These are phyloP conservation scores for Zingel zingel DNA, from an alignment of 2,113 vertebrate genomes.

Conservation along the genomic window DNA sequence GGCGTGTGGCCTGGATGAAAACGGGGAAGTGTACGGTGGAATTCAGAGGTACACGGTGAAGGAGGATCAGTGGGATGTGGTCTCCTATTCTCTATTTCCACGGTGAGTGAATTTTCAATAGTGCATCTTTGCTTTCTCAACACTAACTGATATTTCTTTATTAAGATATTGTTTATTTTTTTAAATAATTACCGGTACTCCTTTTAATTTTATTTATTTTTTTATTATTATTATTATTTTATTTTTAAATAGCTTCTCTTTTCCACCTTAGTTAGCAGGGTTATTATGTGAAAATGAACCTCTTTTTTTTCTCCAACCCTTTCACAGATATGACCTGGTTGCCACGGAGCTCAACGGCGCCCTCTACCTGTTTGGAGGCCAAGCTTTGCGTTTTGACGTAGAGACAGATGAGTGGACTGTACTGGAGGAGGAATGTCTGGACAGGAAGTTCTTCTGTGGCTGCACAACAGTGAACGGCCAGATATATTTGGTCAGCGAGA, in stretches of 20 bases:
- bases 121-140: neutral
- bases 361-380: slow-evolving; percentile 90
- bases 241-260: neutral
- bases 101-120: slow-evolving; percentile 77
- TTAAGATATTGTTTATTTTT: neutral
- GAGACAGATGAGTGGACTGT: slow-evolving; percentile 89
- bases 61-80: slow-evolving; percentile 88
- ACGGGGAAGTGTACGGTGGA: slow-evolving; percentile 88
- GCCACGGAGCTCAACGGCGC: slow-evolving; percentile 88
- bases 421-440: slow-evolving; percentile 85
- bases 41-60: slow-evolving; percentile 86
- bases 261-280: neutral
- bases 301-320: neutral
- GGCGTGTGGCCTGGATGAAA: slow-evolving; percentile 91
- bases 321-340: slow-evolving; percentile 89
- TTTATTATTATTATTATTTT: too few relatives aligned
- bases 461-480: slow-evolving; percentile 86
- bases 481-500: slow-evolving; percentile 89
- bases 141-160: neutral
- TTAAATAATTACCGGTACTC: too few relatives aligned
- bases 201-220: too few relatives aligned
- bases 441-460: slow-evolving; percentile 89
- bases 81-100: slow-evolving; percentile 89
- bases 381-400: slow-evolving; percentile 86
- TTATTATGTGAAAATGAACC: neutral